Evolutionary conservation across 2,113 vertebrate genomes (phyloP), one percentile per base, ranked within the genome.

Genomic region (Halichoeres trimaculatus): DNA sequence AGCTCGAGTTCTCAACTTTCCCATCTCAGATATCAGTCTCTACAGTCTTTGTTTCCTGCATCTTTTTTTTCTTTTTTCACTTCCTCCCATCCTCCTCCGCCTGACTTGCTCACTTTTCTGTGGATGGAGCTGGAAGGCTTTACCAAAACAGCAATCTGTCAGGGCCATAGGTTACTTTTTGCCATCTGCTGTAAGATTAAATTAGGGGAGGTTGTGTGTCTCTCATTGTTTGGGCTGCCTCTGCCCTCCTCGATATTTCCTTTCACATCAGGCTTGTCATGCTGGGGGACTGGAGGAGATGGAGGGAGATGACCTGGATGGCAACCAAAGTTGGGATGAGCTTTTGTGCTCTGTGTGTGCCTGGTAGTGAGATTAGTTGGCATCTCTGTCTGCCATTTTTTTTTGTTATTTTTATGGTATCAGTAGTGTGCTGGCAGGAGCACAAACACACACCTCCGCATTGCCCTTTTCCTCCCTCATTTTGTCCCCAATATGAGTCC

Each of bases 121-220:
- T 20, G 19, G 45, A 84, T 78, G 77, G 73, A 40, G 89, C 88
- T 89, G 88, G 86, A 92, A 88, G 90, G 80, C 86, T 90, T 89
- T 71, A 85, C 85, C 89, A 83, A 91, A 90, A 92, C 87, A 89
- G 85, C 90, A 94, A 93, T 95, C 93, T 95, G 93, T 84, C 85
- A 78, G 68, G 91, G 92, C 88, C 91, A 92, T 75, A 91, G 91
- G 92, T 93, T 90, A 90, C 72, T 63, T 83, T 92, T 88, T 86
- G 84, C 91, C 91, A 94, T 94, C 92, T 93, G 93, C 81, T 86
- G 70, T 87, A 74, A 81, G 64, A 91, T 92, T 84, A 87, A 92
- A 93, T 93, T 88, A 92, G 73, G 56, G 72, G 70, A 87, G 84
- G 73, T 73, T 84, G 86, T 83, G 83, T 78, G 72, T 80, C 74